Evolutionary conservation across 2,888 invertebrate genomes (phyloP).

Genomic region (Xestia xanthographa): DNA sequence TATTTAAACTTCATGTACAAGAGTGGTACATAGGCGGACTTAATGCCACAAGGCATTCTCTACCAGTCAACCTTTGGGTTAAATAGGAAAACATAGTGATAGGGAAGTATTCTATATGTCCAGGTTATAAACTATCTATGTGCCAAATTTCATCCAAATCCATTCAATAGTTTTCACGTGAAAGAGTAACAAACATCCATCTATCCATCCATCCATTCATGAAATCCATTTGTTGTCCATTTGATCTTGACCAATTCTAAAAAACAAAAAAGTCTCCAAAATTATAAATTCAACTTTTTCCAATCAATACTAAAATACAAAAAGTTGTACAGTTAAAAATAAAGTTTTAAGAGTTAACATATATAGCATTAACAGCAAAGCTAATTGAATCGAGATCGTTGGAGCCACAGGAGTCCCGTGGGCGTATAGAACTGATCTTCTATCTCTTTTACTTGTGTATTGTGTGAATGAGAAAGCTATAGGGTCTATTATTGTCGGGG

Average conservation of each 20-base stretch:
- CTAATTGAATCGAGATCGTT: constrained; percentile 85
- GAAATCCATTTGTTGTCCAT: too few species aligned
- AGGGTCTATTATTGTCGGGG: constrained; percentile 70
- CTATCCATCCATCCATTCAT: too few species aligned
- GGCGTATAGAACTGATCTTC: constrained; percentile 74
- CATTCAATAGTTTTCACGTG: too few species aligned
- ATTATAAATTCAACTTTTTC: constrained; percentile 8
- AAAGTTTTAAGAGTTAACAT: constrained; percentile 58
- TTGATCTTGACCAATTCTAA: not conserved
- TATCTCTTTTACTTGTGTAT: constrained; percentile 68
- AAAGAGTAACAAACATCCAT: too few species aligned
- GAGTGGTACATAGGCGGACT: too few species aligned
- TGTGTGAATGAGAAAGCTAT: constrained; percentile 67
- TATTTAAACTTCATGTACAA: too few species aligned
- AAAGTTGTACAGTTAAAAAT: constrained; percentile 33
- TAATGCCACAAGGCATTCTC: too few species aligned
- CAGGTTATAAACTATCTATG: too few species aligned
- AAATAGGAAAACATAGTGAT: too few species aligned
- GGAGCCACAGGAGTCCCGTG: constrained; percentile 81
- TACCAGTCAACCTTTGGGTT: too few species aligned
- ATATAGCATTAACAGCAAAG: constrained; percentile 73
- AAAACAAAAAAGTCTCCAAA: not conserved
- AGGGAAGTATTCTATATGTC: too few species aligned
- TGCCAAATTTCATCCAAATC: too few species aligned
- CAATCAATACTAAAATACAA: constrained; percentile 46